Conservation (phyloP, 2,888 invertebrate species). For the Hartigia nigra region DNA sequence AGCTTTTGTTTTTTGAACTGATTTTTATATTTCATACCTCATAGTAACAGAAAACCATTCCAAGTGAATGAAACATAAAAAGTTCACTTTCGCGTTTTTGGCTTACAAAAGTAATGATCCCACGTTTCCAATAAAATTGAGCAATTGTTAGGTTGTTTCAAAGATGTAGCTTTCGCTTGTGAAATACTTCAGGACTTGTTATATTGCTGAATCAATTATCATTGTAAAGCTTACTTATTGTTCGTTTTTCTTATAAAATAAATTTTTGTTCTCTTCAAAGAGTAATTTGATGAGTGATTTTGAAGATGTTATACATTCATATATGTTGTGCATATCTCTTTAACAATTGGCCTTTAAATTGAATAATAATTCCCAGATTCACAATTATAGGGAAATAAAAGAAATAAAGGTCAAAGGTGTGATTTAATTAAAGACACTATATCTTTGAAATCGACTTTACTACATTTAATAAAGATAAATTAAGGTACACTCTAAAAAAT, state of each 20-base stretch:
- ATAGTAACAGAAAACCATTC: neutral
- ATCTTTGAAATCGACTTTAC: too few relatives aligned
- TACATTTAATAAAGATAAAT: too few relatives aligned
- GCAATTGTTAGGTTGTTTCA: neutral
- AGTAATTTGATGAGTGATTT: neutral
- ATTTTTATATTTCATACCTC: conserved; percentile 1
- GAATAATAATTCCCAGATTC: neutral
- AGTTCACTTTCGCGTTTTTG: neutral
- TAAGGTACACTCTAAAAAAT: too few relatives aligned
- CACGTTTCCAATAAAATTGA: neutral
- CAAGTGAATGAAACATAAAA: neutral
- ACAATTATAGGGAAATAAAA: too few relatives aligned
- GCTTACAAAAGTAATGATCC: neutral
- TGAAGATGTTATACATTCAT: neutral
- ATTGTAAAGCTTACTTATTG: neutral
- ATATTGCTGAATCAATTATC: neutral
- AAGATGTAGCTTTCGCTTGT: neutral
- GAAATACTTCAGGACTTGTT: neutral
- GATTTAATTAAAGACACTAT: too few relatives aligned
- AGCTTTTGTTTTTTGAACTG: conserved; percentile 14
- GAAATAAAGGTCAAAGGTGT: too few relatives aligned
- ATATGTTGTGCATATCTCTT: neutral
- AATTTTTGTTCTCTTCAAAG: neutral
- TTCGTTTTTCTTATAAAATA: neutral
- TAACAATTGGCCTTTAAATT: neutral